Evolutionary conservation across 2,888 invertebrate species (phyloP).

Genomic region (Mesorhabditis spiculigera): DNA sequence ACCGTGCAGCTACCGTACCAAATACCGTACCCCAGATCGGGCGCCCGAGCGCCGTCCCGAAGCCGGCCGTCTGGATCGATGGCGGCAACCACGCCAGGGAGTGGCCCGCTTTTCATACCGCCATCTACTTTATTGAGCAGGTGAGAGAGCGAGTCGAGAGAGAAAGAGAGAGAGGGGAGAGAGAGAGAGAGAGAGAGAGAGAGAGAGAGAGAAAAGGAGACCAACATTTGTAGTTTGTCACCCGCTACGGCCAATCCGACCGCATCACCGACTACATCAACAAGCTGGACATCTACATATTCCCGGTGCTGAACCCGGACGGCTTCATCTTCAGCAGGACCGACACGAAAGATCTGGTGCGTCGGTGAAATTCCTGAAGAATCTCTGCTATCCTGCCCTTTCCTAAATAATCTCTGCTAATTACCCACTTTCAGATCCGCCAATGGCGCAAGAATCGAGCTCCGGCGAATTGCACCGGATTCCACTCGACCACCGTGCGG

Average conservation of each 20-base stretch:
- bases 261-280: slow-evolving; percentile 46
- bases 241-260: slow-evolving; percentile 36
- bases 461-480: slow-evolving; percentile 49
- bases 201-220: too few relatives aligned
- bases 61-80: slow-evolving; percentile 55
- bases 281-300: slow-evolving; percentile 48
- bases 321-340: slow-evolving; percentile 51
- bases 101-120: slow-evolving; percentile 56
- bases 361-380: neutral
- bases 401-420: neutral
- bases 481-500: slow-evolving; percentile 19
- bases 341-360: slow-evolving; percentile 27
- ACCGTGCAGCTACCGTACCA: neutral
- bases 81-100: slow-evolving; percentile 56
- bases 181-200: too few relatives aligned
- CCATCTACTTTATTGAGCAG: slow-evolving; percentile 56
- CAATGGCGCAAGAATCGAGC: slow-evolving; percentile 57
- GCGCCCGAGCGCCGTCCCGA: slow-evolving; percentile 27
- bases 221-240: slow-evolving; percentile 39
- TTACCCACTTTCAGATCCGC: slow-evolving; percentile 34
- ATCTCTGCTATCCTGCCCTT: neutral
- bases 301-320: slow-evolving; percentile 56
- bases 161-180: too few relatives aligned
- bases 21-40: slow-evolving; percentile 23
- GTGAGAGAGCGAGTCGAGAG: too few relatives aligned